phyloP scores from a whole-genome alignment of 2,797 vertebrate genomes.

The Orientallactaga sibirica region DNA sequence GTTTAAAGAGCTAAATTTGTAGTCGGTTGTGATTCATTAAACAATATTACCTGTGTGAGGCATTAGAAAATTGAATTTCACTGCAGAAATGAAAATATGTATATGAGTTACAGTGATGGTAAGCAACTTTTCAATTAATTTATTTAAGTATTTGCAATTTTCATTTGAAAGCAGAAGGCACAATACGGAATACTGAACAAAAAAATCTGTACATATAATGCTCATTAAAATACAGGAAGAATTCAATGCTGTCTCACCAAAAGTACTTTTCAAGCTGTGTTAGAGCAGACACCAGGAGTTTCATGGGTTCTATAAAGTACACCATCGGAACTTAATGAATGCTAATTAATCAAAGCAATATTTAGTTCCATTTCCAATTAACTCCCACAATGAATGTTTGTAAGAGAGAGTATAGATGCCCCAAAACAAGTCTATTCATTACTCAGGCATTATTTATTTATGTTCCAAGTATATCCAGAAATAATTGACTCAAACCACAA shows the following conservation, averaged over 20 bases:
- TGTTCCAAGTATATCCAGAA: conserved; percentile 60
- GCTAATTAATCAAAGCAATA: conserved; percentile 79
- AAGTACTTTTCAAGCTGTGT: conserved; percentile 45
- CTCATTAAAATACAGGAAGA: conserved; percentile 69
- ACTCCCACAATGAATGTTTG: conserved; percentile 64
- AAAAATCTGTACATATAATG: conserved; percentile 65
- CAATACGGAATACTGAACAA: conserved; percentile 66
- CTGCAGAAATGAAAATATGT: conserved; percentile 59
- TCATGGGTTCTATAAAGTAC: conserved; percentile 50
- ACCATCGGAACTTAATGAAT: conserved; percentile 64
- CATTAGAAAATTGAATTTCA: conserved; percentile 77
- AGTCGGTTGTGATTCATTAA: conserved; percentile 72
- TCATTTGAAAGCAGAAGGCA: conserved; percentile 69
- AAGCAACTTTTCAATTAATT: conserved; percentile 78
- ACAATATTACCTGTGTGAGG: conserved; percentile 46
- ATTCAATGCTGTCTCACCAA: conserved; percentile 36
- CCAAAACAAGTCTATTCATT: conserved; percentile 78
- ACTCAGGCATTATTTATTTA: conserved; percentile 79
- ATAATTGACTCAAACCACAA: conserved; percentile 72
- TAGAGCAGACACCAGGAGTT: conserved; percentile 42
- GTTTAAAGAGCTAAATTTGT: conserved; percentile 50
- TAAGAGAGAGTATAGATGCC: conserved; percentile 61
- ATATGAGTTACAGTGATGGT: conserved; percentile 59
- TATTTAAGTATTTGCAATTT: conserved; percentile 76
- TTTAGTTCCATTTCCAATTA: conserved; percentile 78